Conservation (phyloP, 2,888 invertebrate species). For the Aspidiotus rigidus region DNA sequence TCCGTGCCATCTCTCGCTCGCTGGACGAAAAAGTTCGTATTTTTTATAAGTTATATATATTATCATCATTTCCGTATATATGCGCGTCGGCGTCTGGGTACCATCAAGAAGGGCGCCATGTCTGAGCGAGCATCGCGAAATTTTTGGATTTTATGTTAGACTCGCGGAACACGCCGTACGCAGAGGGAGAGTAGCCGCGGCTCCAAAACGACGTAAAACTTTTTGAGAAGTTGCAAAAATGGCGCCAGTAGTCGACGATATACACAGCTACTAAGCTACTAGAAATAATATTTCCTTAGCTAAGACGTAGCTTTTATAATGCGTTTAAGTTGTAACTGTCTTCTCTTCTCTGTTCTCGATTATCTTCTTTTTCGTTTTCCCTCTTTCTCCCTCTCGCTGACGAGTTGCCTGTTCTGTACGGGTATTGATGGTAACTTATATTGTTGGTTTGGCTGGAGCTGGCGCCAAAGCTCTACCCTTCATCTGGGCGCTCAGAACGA, state of each 20-base stretch:
- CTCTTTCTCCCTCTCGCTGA: not conserved
- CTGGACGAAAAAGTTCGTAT: conserved; percentile 3
- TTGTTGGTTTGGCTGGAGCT: conserved; percentile 18
- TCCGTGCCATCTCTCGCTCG: not conserved
- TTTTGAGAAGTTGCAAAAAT: conserved; percentile 33
- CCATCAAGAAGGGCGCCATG: conserved; percentile 31
- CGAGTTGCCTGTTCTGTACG: too few species aligned
- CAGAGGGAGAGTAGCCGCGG: conserved; percentile 23
- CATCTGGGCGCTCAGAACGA: conserved; percentile 7
- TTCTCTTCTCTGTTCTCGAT: conserved; percentile 11
- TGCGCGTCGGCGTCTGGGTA: conserved; percentile 29
- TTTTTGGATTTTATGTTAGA: conserved; percentile 31
- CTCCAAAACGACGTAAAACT: conserved; percentile 33
- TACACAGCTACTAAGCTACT: conserved; percentile 5
- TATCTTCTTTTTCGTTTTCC: conserved; percentile 3
- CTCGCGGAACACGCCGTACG: conserved; percentile 16
- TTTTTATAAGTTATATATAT: not conserved
- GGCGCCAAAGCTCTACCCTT: conserved; percentile 29
- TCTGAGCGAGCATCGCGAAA: conserved; percentile 30
- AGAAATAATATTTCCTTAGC: conserved; percentile 33
- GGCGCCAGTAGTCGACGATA: conserved; percentile 32
- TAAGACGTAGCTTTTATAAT: conserved; percentile 32
- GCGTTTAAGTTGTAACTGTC: conserved; percentile 32
- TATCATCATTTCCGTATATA: conserved; percentile 21
- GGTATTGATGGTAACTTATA: not conserved